These are phyloP conservation scores for Xestoiulus laeticollis DNA, from an alignment of 2,888 invertebrate genomes.

Conservation along the genomic window DNA sequence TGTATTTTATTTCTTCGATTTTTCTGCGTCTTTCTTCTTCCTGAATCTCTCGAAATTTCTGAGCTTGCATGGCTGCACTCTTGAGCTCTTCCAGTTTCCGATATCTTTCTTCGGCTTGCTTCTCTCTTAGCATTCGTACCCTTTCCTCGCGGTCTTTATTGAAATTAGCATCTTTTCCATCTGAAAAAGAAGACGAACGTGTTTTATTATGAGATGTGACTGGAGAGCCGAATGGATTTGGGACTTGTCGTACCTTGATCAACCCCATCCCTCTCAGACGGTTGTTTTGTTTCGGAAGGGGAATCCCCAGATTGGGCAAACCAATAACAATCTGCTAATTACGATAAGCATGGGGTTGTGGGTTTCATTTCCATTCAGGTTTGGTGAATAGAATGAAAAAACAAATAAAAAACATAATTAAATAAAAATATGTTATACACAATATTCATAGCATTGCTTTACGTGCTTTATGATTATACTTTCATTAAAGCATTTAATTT, in stretches of 20 bases:
- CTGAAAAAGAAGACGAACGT: neutral
- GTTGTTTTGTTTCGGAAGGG: conserved; percentile 34
- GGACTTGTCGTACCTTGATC: conserved; percentile 46
- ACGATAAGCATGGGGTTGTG: neutral
- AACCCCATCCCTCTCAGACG: neutral
- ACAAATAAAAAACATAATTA: neutral
- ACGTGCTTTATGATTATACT: too few relatives aligned
- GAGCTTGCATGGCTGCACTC: conserved; percentile 79
- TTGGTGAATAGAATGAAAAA: conserved; percentile 31
- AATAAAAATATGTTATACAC: neutral
- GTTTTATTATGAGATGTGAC: neutral
- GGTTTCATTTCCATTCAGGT: neutral
- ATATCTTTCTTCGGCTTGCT: conserved; percentile 88
- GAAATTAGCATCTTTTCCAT: conserved; percentile 2
- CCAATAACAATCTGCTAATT: conserved; percentile 51
- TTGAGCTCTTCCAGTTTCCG: conserved; percentile 88
- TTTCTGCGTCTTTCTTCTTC: conserved; percentile 84
- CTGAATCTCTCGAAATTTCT: conserved; percentile 87
- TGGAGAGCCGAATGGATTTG: neutral
- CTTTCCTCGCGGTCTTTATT: conserved; percentile 63
- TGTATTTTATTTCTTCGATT: conserved; percentile 81
- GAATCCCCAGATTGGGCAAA: conserved; percentile 49
- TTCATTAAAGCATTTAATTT: too few relatives aligned
- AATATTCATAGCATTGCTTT: too few relatives aligned
- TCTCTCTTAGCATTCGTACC: conserved; percentile 73